Percentiles rank a stretch among this genome's conserved stretches.
These are phyloP conservation scores for Patiria miniata DNA, from an alignment of 35 echinoderm and acorn worm genomes.

Conservation along the genomic window DNA sequence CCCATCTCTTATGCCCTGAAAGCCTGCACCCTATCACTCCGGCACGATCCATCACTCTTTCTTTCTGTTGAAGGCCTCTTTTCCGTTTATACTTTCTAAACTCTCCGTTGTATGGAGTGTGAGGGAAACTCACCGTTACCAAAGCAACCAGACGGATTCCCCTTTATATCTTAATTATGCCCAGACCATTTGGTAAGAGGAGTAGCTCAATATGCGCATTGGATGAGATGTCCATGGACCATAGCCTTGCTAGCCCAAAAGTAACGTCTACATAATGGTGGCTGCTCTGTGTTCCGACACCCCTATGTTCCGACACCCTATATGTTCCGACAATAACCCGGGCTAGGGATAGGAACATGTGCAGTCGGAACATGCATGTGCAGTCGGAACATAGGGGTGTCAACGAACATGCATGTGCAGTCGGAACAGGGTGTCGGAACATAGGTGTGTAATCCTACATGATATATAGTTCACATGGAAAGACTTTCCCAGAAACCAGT, in stretches of 20 bases:
- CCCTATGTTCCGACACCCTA: too few species aligned
- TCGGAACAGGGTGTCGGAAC: too few species aligned
- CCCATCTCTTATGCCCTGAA: too few species aligned
- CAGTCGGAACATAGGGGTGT: too few species aligned
- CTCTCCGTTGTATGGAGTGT: background rate
- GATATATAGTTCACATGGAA: too few species aligned
- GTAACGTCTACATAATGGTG: background rate
- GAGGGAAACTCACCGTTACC: background rate
- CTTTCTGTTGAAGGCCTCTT: background rate
- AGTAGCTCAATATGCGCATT: background rate
- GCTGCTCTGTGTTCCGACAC: too few species aligned
- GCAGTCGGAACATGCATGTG: too few species aligned
- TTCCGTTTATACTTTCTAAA: background rate
- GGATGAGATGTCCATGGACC: background rate
- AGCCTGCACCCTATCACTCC: background rate
- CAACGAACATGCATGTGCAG: too few species aligned
- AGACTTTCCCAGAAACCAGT: too few species aligned
- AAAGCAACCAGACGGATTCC: background rate
- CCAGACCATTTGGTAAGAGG: background rate
- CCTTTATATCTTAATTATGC: background rate
- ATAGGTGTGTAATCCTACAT: too few species aligned
- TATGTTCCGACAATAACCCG: too few species aligned
- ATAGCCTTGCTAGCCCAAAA: background rate
- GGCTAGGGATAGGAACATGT: too few species aligned
- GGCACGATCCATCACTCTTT: conserved; percentile 5